A percentile compares a stretch with the other conserved stretches of the same genome.
These are phyloP conservation scores for Cheiracanthium punctorium DNA, from an alignment of 2,888 invertebrate species.

Conservation along the genomic window DNA sequence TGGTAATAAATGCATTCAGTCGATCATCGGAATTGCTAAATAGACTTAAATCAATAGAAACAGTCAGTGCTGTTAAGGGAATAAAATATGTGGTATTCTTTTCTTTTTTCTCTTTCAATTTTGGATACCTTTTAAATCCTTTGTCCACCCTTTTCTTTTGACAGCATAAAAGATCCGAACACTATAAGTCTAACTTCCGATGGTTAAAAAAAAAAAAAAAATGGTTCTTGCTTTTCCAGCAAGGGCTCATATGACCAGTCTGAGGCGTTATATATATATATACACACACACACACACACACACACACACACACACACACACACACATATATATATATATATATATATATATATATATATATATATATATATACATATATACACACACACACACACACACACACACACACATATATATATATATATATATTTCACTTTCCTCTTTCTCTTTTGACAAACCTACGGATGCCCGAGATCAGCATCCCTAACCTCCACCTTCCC, in stretches of 20 bases:
- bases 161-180: not conserved
- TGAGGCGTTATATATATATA: not conserved
- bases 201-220: not conserved
- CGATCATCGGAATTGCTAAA: not conserved
- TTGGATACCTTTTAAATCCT: not conserved
- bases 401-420: too few relatives aligned
- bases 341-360: too few relatives aligned
- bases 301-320: too few relatives aligned
- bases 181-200: not conserved
- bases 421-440: not conserved
- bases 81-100: not conserved
- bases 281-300: too few relatives aligned
- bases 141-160: not conserved
- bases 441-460: conserved; percentile 12
- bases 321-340: too few relatives aligned
- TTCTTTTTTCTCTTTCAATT: conserved; percentile 1
- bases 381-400: too few relatives aligned
- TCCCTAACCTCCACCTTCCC: conserved; percentile 15
- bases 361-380: too few relatives aligned
- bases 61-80: not conserved
- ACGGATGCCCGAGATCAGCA: conserved; percentile 33
- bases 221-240: conserved; percentile 14
- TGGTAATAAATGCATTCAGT: not conserved
- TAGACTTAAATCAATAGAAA: not conserved
- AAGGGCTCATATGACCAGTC: conserved; percentile 38